Percentiles rank a stretch among this genome's conserved stretches.
Evolutionary conservation across 2,113 vertebrate species (phyloP).

Genomic region (Noturus placidus): DNA sequence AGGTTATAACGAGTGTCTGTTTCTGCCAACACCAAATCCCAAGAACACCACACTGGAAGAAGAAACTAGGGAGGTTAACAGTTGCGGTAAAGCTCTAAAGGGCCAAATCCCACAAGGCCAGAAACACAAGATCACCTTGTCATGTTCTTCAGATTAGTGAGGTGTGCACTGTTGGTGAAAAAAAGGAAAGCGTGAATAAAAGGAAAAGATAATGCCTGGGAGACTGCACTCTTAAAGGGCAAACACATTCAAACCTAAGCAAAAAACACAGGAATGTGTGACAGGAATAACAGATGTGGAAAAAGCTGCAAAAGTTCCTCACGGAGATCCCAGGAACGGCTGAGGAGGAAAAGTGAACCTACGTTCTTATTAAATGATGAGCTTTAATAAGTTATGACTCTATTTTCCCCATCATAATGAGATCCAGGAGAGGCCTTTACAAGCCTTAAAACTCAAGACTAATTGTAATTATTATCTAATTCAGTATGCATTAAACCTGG

Average conservation of each 20-base stretch:
- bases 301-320: background rate
- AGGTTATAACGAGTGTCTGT: background rate
- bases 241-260: background rate
- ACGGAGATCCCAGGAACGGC: background rate
- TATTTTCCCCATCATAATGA: background rate
- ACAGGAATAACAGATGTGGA: background rate
- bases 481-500: background rate
- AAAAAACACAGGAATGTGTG: background rate
- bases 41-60: background rate
- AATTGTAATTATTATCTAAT: background rate
- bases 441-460: background rate
- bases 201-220: background rate
- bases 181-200: conserved; percentile 41
- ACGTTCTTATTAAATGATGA: conserved; percentile 7
- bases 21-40: conserved; percentile 15
- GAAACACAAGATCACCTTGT: conserved; percentile 78
- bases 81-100: background rate
- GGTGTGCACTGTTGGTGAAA: conserved; percentile 77
- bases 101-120: conserved; percentile 69
- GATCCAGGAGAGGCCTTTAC: background rate
- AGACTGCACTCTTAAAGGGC: conserved; percentile 15
- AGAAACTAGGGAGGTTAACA: conserved; percentile 19
- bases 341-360: background rate
- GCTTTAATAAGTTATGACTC: background rate
- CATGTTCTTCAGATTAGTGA: conserved; percentile 81